Conservation (phyloP, 2,113 vertebrate genomes). For the Pterocles orientalis region DNA sequence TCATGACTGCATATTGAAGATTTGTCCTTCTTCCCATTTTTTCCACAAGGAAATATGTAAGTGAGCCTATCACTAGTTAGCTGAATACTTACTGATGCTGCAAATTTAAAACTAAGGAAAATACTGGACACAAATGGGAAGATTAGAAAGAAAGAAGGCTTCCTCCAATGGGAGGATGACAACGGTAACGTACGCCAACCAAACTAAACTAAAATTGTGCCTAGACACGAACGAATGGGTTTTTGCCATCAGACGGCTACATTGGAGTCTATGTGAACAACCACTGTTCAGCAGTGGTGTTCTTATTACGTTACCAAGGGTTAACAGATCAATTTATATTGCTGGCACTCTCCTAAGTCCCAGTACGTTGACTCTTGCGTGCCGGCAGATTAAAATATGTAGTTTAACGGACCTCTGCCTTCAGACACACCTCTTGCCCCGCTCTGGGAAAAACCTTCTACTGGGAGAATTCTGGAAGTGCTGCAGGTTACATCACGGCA, state of each 20-base stretch:
- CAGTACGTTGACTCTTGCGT: not conserved
- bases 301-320: not conserved
- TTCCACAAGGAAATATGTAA: not conserved
- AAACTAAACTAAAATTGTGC: not conserved
- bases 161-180: not conserved
- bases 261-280: not conserved
- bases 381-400: not conserved
- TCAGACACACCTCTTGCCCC: not conserved
- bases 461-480: not conserved
- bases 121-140: not conserved
- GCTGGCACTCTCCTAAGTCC: not conserved
- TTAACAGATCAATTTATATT: not conserved
- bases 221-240: not conserved
- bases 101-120: not conserved
- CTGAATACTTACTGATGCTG: not conserved
- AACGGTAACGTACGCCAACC: accelerated
- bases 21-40: not conserved
- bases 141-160: not conserved
- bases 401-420: not conserved
- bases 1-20: not conserved
- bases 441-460: not conserved
- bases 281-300: not conserved
- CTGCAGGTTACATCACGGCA: not conserved
- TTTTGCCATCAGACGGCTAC: not conserved
- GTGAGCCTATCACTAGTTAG: not conserved